Evolutionary conservation across 2,797 vertebrate genomes (phyloP).

Genomic region (Pyrocephalus nanus): DNA sequence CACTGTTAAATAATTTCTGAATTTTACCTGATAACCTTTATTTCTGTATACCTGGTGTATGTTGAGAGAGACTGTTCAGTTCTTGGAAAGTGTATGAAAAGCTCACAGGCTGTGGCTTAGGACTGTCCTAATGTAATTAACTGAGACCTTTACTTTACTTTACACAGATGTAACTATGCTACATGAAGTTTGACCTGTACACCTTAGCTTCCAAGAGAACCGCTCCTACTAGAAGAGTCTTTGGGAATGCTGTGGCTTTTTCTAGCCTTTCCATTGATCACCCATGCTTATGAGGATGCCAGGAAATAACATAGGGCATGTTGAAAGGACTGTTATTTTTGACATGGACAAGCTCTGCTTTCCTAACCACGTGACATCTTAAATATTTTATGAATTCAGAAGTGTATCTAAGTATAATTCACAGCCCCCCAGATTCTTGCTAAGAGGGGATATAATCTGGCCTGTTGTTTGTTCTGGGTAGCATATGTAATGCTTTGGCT

Average conservation of each 20-base stretch:
- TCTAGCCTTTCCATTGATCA: not conserved
- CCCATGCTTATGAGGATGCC: not conserved
- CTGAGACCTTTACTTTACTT: not conserved
- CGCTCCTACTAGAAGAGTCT: not conserved
- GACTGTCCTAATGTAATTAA: not conserved
- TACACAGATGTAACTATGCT: not conserved
- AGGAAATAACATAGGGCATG: not conserved
- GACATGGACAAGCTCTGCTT: not conserved
- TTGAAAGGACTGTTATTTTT: not conserved
- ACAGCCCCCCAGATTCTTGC: not conserved
- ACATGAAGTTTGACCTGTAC: not conserved
- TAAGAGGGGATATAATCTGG: not conserved
- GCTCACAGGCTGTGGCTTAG: not conserved
- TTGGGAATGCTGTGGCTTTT: not conserved
- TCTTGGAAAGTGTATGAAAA: not conserved
- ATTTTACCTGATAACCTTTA: not conserved
- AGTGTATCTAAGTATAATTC: not conserved
- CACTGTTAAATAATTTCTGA: constrained; percentile 8
- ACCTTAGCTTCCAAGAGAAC: not conserved
- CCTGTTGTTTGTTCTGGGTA: constrained; percentile 47
- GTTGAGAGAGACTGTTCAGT: not conserved
- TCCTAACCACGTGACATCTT: not conserved
- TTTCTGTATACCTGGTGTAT: not conserved
- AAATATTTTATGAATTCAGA: not conserved
- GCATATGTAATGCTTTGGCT: constrained; percentile 52